Percentiles rank a stretch among this genome's conserved stretches.
phyloP scores from a whole-genome alignment of 2,888 invertebrate species.

The Pristionchus maxplancki region DNA sequence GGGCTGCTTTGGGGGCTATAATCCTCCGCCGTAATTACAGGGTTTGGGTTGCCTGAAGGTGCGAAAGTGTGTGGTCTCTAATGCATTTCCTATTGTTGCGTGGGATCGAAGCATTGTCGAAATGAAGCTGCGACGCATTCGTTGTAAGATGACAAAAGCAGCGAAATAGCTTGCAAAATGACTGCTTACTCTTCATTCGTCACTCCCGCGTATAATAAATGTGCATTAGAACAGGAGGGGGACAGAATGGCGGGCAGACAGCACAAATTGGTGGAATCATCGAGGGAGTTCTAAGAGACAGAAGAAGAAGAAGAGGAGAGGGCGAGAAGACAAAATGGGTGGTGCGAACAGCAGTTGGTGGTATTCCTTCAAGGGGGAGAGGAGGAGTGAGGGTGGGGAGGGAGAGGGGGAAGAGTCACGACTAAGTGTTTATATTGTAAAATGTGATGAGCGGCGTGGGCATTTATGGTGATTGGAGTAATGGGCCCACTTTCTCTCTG shows the following conservation, averaged over 20 bases:
- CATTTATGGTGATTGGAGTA: background rate
- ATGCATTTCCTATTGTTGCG: background rate
- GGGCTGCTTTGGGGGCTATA: background rate
- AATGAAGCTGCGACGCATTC: background rate
- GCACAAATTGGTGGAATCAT: slow-evolving; percentile 14
- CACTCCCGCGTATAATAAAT: no score
- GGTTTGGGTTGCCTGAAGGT: slow-evolving; percentile 23
- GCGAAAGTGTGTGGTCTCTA: background rate
- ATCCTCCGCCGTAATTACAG: background rate
- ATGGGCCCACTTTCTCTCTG: background rate
- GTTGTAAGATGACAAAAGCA: no score
- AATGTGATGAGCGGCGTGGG: background rate
- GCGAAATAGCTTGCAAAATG: no score
- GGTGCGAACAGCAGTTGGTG: background rate
- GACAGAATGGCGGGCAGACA: background rate
- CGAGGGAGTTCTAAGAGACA: background rate
- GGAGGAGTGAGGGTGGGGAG: slow-evolving; percentile 11
- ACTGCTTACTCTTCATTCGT: background rate
- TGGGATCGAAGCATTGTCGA: background rate
- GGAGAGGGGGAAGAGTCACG: slow-evolving; percentile 21
- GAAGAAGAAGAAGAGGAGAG: background rate
- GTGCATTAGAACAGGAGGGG: slow-evolving; percentile 2
- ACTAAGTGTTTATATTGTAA: slow-evolving; percentile 49
- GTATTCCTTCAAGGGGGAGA: slow-evolving; percentile 12
- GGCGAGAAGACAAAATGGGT: background rate